Evolutionary conservation across 2,888 invertebrate species (phyloP).

Genomic region (Leptopilina drosophilae): DNA sequence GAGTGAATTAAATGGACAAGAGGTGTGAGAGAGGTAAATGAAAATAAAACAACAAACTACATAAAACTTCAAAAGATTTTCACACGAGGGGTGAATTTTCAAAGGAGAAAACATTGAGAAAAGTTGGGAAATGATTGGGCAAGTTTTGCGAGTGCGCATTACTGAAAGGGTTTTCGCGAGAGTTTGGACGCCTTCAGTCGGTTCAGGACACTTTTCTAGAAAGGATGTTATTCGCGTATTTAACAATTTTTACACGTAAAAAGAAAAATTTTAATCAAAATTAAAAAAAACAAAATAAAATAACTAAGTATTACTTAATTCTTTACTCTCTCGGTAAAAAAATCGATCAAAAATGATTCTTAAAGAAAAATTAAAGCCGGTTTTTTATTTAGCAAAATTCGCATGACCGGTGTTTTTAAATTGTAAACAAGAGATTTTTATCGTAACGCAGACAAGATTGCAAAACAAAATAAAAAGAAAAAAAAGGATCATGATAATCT

Average conservation of each 20-base stretch:
- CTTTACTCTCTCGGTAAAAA: not conserved
- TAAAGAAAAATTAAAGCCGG: not conserved
- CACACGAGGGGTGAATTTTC: not conserved
- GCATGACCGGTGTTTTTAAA: constrained; percentile 35
- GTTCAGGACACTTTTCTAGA: constrained; percentile 26
- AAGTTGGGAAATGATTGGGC: constrained; percentile 21
- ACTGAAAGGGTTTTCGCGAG: constrained; percentile 6
- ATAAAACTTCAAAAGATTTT: not conserved
- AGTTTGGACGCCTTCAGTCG: constrained; percentile 28
- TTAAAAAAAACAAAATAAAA: not conserved
- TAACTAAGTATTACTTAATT: no score
- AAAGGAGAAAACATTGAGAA: not conserved
- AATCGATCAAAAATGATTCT: not conserved
- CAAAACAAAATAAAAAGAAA: not conserved
- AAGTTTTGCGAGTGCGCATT: constrained; percentile 38
- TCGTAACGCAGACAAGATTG: not conserved
- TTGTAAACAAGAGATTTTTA: not conserved
- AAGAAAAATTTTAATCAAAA: not conserved
- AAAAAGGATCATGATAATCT: constrained; percentile 27
- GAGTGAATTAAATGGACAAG: not conserved
- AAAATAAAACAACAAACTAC: not conserved
- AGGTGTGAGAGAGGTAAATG: no score
- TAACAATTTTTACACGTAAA: not conserved
- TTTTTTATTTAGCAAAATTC: not conserved
- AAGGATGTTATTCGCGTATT: constrained; percentile 17